These are phyloP conservation scores for Pardosa pseudoannulata DNA, from an alignment of 2,888 invertebrate genomes.

Conservation along the genomic window DNA sequence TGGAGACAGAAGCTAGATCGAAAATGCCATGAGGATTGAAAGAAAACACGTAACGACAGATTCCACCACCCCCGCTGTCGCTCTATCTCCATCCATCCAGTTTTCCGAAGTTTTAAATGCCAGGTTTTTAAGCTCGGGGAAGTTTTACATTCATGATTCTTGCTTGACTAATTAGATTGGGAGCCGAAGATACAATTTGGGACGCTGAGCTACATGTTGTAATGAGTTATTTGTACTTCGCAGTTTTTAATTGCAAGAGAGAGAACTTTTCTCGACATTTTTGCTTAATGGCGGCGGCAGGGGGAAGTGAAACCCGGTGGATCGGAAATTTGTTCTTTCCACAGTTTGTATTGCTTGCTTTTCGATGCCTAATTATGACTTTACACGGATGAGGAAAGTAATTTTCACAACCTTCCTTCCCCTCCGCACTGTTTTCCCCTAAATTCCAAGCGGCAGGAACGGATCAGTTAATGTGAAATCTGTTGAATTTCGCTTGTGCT, in stretches of 20 bases:
- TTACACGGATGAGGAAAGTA: too few species aligned
- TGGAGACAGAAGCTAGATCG: too few species aligned
- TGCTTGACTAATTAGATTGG: conserved; percentile 25
- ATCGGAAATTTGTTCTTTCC: not conserved
- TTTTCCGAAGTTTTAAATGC: too few species aligned
- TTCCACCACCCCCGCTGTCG: not conserved
- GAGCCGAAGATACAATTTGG: conserved; percentile 28
- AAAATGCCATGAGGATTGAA: too few species aligned
- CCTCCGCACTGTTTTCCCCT: too few species aligned
- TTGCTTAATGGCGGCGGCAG: not conserved
- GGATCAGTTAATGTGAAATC: too few species aligned
- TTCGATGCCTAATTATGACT: not conserved
- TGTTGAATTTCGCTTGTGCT: too few species aligned
- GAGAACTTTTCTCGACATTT: conserved; percentile 2
- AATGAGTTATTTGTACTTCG: conserved; percentile 46
- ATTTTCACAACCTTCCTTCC: too few species aligned
- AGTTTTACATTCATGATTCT: conserved; percentile 30
- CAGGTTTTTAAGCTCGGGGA: conserved; percentile 33
- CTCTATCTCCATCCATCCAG: too few species aligned
- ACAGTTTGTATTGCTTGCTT: not conserved
- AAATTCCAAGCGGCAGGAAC: too few species aligned
- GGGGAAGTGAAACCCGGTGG: too few species aligned
- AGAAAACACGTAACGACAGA: not conserved
- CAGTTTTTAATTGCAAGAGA: conserved; percentile 37
- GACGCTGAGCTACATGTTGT: not conserved